A percentile compares a stretch with the other conserved stretches of the same genome.
Conservation (phyloP, 2,888 invertebrate species). For the Hoplodrina ambigua region DNA sequence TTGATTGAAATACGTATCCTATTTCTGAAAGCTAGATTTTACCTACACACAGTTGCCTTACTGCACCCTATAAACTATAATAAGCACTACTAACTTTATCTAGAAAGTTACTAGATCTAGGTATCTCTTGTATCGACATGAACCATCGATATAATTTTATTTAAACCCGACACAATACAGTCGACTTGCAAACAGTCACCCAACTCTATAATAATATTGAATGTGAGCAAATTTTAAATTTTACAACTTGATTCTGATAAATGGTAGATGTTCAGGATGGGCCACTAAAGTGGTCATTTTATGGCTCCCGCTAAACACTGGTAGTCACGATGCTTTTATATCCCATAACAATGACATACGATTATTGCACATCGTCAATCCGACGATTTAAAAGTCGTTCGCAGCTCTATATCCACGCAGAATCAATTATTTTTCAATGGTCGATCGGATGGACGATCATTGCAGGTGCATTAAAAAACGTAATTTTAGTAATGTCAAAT, state of each 20-base stretch:
- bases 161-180: neutral
- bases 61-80: conserved; percentile 8
- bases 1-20: neutral
- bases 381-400: conserved; percentile 69
- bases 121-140: conserved; percentile 29
- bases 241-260: conserved; percentile 48
- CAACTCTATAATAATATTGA: conserved; percentile 4
- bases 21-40: neutral
- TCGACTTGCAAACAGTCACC: conserved; percentile 1
- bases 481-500: conserved; percentile 1
- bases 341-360: conserved; percentile 81
- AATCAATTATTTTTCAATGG: conserved; percentile 61
- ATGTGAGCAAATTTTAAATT: conserved; percentile 37
- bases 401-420: conserved; percentile 62
- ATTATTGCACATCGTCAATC: conserved; percentile 74
- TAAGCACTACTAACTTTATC: conserved; percentile 9
- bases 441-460: neutral
- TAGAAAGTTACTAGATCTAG: conserved; percentile 26
- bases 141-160: conserved; percentile 40
- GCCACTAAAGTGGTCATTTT: conserved; percentile 69
- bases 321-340: conserved; percentile 78
- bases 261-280: conserved; percentile 48
- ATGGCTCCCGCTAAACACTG: conserved; percentile 73
- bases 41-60: neutral
- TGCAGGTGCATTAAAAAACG: neutral